Percentiles rank a stretch among this genome's conserved stretches.
These are phyloP conservation scores for Podabrus alpinus DNA, from an alignment of 2,888 invertebrate species.

Conservation along the genomic window DNA sequence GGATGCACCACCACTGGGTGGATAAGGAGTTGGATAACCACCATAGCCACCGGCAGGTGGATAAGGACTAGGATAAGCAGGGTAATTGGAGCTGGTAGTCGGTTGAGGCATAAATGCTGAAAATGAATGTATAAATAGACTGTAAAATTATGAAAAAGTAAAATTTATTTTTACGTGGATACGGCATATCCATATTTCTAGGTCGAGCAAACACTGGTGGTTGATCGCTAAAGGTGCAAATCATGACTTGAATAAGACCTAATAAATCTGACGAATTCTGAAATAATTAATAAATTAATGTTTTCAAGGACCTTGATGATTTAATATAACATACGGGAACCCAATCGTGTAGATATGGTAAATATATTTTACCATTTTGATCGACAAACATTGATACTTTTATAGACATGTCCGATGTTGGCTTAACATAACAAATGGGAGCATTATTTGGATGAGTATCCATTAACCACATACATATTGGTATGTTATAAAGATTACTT, in stretches of 20 bases:
- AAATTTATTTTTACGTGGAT: slow-evolving; percentile 14
- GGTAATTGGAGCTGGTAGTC: slow-evolving; percentile 38
- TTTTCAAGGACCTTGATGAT: neutral
- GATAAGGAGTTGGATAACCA: slow-evolving; percentile 47
- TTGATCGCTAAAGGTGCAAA: slow-evolving; percentile 89
- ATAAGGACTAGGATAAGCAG: slow-evolving; percentile 37
- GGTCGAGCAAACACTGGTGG: slow-evolving; percentile 90
- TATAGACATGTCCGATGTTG: slow-evolving; percentile 93
- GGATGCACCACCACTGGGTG: slow-evolving; percentile 43
- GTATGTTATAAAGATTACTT: slow-evolving; percentile 91
- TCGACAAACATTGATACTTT: slow-evolving; percentile 94
- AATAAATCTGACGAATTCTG: slow-evolving; percentile 82
- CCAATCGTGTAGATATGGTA: slow-evolving; percentile 98
- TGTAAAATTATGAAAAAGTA: neutral
- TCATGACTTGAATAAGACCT: slow-evolving; percentile 89
- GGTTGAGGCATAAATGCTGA: slow-evolving; percentile 57
- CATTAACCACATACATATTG: slow-evolving; percentile 94
- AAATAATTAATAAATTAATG: slow-evolving; percentile 33
- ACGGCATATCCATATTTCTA: slow-evolving; percentile 55
- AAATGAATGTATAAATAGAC: slow-evolving; percentile 22
- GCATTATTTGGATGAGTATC: slow-evolving; percentile 97
- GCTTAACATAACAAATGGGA: slow-evolving; percentile 92
- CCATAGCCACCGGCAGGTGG: slow-evolving; percentile 32
- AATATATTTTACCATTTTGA: slow-evolving; percentile 91
- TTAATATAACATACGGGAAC: slow-evolving; percentile 60